Conservation (phyloP, 2,797 vertebrate genomes). For the Sebastes elongatus region DNA sequence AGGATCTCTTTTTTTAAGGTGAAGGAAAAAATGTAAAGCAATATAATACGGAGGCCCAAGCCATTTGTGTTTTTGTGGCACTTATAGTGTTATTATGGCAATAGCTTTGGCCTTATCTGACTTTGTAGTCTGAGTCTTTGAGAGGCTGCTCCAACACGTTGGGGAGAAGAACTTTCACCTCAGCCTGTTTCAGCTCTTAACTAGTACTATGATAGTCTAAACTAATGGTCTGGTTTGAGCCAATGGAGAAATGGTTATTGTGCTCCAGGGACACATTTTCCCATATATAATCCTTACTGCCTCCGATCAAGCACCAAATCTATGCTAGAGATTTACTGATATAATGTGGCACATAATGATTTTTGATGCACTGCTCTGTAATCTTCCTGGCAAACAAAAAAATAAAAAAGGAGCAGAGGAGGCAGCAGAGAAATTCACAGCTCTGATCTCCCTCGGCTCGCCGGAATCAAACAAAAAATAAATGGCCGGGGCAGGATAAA, state of each 20-base stretch:
- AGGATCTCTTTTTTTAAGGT: neutral
- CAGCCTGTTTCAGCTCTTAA: slow-evolving; percentile 5
- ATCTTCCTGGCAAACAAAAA: slow-evolving; percentile 41
- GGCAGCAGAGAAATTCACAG: slow-evolving; percentile 34
- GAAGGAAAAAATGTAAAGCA: neutral
- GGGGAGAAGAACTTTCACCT: neutral
- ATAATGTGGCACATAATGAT: slow-evolving; percentile 39
- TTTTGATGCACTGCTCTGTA: slow-evolving; percentile 39
- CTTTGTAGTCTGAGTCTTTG: neutral
- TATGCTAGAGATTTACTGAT: slow-evolving; percentile 15
- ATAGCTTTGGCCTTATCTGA: slow-evolving; percentile 28
- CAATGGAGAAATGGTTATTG: neutral
- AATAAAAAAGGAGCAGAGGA: neutral
- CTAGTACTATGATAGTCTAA: neutral
- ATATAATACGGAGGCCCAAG: neutral
- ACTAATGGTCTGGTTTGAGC: neutral
- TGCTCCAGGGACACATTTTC: slow-evolving; percentile 1
- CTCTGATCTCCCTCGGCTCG: slow-evolving; percentile 45
- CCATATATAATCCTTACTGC: slow-evolving; percentile 11
- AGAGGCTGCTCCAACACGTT: neutral
- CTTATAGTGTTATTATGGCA: slow-evolving; percentile 3
- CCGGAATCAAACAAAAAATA: slow-evolving; percentile 62
- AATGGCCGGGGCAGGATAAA: slow-evolving; percentile 60
- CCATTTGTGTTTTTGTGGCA: neutral
- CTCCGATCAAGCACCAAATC: slow-evolving; percentile 12